Evolutionary conservation across 2,113 vertebrate species (phyloP).

Genomic region (Pygoscelis adeliae): DNA sequence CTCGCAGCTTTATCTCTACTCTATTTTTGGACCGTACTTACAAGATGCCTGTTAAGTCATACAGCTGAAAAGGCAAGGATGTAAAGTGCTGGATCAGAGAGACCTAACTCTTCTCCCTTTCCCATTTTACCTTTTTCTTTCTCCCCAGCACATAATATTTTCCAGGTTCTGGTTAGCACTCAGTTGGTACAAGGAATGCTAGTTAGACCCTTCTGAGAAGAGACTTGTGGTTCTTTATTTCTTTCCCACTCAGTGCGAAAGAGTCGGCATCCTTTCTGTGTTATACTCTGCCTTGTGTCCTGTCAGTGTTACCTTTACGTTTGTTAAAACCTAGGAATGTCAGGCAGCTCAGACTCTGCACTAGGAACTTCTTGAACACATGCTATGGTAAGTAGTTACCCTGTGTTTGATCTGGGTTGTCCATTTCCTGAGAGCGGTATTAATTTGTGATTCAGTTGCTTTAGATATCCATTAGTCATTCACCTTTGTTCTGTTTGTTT

Average conservation of each 20-base stretch:
- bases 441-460: neutral
- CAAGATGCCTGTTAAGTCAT: slow-evolving; percentile 36
- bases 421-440: neutral
- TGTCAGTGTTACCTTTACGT: neutral
- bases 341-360: neutral
- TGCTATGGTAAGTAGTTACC: neutral
- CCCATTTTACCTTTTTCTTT: neutral
- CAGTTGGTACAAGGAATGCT: neutral
- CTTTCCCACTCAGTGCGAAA: neutral
- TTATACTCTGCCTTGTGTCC: neutral
- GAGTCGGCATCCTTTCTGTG: neutral
- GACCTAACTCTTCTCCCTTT: neutral
- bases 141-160: neutral
- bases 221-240: neutral
- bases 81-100: neutral
- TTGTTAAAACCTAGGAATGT: neutral
- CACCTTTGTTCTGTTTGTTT: neutral
- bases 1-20: slow-evolving; percentile 1
- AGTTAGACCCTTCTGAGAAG: neutral
- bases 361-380: neutral
- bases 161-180: neutral
- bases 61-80: neutral
- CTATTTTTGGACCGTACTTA: slow-evolving; percentile 43
- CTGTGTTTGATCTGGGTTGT: neutral
- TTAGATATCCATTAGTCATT: neutral